These are phyloP conservation scores for Drosophila oshimai DNA, from an alignment of 1,140 invertebrate genomes.

Conservation along the genomic window DNA sequence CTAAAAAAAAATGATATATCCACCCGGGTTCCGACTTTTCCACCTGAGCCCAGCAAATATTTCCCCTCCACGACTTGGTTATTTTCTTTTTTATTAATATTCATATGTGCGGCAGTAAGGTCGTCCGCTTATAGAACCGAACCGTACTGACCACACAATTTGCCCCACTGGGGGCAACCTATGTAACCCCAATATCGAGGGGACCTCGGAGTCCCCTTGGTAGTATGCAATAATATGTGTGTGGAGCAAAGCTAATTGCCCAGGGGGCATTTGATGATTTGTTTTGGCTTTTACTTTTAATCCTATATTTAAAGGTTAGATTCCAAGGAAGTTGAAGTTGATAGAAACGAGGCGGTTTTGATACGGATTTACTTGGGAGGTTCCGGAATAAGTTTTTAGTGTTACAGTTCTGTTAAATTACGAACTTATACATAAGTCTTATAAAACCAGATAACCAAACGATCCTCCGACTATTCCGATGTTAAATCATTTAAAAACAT, in stretches of 20 bases:
- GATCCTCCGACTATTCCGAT: no score
- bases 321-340: constrained; percentile 2
- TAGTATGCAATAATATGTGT: neutral
- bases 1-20: constrained; percentile 38
- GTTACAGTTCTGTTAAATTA: no score
- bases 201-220: constrained; percentile 12
- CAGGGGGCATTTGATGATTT: constrained; percentile 11
- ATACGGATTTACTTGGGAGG: neutral
- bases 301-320: constrained; percentile 9
- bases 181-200: neutral
- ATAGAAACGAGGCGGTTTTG: neutral
- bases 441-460: no score
- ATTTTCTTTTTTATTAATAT: constrained; percentile 28
- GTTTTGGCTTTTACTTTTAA: constrained; percentile 26
- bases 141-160: neutral
- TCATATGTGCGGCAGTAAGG: constrained; percentile 38
- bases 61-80: constrained; percentile 7
- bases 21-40: constrained; percentile 3
- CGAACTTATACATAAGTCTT: no score
- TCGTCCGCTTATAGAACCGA: constrained; percentile 6
- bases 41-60: constrained; percentile 18
- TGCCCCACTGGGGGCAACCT: constrained; percentile 3
- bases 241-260: constrained; percentile 12
- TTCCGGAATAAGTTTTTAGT: no score
- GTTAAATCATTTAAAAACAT: no score